Conservation (phyloP, 2,888 invertebrate species). For the Lasioglossum vierecki region DNA sequence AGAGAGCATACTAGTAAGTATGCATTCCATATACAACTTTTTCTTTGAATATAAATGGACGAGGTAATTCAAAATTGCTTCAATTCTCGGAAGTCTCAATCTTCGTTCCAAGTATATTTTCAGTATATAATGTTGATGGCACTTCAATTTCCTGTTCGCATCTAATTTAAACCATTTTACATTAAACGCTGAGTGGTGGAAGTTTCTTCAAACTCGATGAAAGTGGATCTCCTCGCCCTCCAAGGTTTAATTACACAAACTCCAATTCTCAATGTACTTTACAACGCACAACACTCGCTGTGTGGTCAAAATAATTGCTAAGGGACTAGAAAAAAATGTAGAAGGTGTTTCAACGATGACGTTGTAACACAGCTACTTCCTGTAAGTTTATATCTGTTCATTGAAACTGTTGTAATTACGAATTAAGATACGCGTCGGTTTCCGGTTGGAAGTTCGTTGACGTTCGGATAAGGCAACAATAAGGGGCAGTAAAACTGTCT, state of each 20-base stretch:
- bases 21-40: not conserved
- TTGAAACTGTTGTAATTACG: not conserved
- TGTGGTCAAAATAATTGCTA: too few relatives aligned
- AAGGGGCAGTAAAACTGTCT: slow-evolving; percentile 22
- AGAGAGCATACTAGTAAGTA: not conserved
- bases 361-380: not conserved
- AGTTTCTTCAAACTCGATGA: not conserved
- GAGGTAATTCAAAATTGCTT: not conserved
- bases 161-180: not conserved
- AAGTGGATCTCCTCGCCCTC: not conserved
- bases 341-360: not conserved
- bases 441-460: not conserved
- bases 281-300: too few relatives aligned
- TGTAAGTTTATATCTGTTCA: not conserved
- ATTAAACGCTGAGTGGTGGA: not conserved
- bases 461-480: not conserved
- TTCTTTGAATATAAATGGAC: not conserved
- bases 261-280: not conserved
- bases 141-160: not conserved
- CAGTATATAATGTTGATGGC: not conserved
- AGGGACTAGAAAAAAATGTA: not conserved
- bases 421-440: not conserved
- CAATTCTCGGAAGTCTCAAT: not conserved
- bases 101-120: not conserved
- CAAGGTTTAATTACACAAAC: not conserved